A percentile compares a stretch with the other conserved stretches of the same genome.
Evolutionary conservation across 2,797 vertebrate species (phyloP).

Genomic region (Oryzias sinensis): DNA sequence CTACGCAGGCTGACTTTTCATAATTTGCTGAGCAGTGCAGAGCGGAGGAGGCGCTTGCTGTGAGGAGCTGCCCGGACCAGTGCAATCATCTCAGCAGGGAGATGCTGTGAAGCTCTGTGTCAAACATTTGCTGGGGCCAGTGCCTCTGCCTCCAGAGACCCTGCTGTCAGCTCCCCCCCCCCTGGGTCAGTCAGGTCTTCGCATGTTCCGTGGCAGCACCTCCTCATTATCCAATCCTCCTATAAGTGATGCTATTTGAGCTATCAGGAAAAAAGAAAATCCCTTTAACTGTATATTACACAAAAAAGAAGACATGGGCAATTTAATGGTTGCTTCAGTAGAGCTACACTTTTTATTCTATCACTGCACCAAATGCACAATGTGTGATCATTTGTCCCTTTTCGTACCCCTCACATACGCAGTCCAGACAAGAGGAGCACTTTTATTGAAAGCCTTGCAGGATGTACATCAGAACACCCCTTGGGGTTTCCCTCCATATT

Average conservation of each 20-base stretch:
- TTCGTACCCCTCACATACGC: slow-evolving; percentile 41
- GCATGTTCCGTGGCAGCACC: slow-evolving; percentile 56
- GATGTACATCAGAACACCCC: slow-evolving; percentile 65
- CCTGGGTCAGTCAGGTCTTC: slow-evolving; percentile 64
- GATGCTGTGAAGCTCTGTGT: slow-evolving; percentile 22
- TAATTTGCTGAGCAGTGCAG: slow-evolving; percentile 42
- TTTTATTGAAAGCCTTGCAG: slow-evolving; percentile 64
- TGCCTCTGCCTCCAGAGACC: slow-evolving; percentile 46
- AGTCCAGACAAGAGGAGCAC: slow-evolving; percentile 58
- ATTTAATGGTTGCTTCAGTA: slow-evolving; percentile 60
- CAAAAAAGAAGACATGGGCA: slow-evolving; percentile 54
- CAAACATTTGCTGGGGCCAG: slow-evolving; percentile 44
- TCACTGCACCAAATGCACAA: slow-evolving; percentile 75
- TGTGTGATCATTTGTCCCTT: slow-evolving; percentile 56
- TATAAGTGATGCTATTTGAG: slow-evolving; percentile 24
- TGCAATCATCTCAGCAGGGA: slow-evolving; percentile 49
- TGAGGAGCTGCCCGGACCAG: slow-evolving; percentile 31
- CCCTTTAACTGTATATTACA: slow-evolving; percentile 6
- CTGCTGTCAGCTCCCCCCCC: slow-evolving; percentile 45
- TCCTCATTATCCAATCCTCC: slow-evolving; percentile 39
- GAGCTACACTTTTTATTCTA: slow-evolving; percentile 75
- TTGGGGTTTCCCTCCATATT: slow-evolving; percentile 41
- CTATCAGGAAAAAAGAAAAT: slow-evolving; percentile 28
- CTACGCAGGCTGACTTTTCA: slow-evolving; percentile 41
- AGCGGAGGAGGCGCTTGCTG: slow-evolving; percentile 48